Evolutionary conservation across 2,888 invertebrate species (phyloP).

Genomic region (Parochlus steinenii): DNA sequence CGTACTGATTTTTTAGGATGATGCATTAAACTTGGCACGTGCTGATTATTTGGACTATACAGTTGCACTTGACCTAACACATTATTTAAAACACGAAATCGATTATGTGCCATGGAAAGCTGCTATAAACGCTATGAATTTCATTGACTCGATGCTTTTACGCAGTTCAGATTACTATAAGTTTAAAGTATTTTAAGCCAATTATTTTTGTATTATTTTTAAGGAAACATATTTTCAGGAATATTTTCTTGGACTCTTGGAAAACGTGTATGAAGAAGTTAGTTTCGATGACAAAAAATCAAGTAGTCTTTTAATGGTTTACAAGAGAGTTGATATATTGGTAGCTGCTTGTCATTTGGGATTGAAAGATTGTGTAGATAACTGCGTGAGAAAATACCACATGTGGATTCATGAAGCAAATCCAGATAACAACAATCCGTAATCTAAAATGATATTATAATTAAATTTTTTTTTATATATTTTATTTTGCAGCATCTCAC

Average conservation of each 20-base stretch:
- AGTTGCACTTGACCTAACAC: constrained; percentile 60
- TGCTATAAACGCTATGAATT: constrained; percentile 57
- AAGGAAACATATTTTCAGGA: constrained; percentile 32
- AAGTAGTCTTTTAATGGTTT: constrained; percentile 47
- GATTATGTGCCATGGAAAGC: constrained; percentile 82
- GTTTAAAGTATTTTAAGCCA: constrained; percentile 6
- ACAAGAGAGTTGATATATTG: constrained; percentile 53
- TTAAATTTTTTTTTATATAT: constrained; percentile 9
- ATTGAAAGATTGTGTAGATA: constrained; percentile 53
- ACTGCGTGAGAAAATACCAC: constrained; percentile 52
- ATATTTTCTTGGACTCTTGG: constrained; percentile 47
- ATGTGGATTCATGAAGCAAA: constrained; percentile 57
- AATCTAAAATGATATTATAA: too few species aligned
- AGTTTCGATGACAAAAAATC: constrained; percentile 54
- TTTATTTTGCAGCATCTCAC: constrained; percentile 46
- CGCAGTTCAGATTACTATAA: constrained; percentile 47
- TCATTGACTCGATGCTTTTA: constrained; percentile 65
- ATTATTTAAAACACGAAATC: constrained; percentile 60
- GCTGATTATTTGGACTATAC: constrained; percentile 55
- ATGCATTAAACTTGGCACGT: constrained; percentile 63
- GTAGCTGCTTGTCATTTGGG: constrained; percentile 62
- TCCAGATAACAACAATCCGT: constrained; percentile 61
- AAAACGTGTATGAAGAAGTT: constrained; percentile 47
- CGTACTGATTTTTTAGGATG: too few species aligned
- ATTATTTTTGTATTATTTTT: not conserved